Base-by-base conservation (phyloP, 1,140 invertebrate species). In the Tenebrio molitor region DNA sequence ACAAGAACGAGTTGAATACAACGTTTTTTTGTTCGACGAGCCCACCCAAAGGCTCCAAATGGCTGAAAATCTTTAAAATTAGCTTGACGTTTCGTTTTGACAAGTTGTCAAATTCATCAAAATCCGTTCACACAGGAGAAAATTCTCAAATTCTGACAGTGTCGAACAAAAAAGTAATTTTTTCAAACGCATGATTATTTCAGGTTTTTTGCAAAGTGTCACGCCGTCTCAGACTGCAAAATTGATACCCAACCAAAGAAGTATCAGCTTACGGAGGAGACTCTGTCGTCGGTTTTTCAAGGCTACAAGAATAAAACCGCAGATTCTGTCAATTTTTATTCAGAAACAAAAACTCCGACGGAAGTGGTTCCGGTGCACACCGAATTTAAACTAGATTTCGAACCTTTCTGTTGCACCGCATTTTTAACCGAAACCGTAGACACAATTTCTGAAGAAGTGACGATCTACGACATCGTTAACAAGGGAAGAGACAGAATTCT, bases 121-220 rank as follows among this genome's bases (percentile, higher is more conserved):
- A n/a, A n/a, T n/a, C n/a, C n/a, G n/a, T n/a, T n/a, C n/a, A n/a
- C n/a, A n/a, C n/a, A n/a, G n/a, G n/a, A n/a, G n/a, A n/a, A n/a
- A n/a, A n/a, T n/a, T n/a, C n/a, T n/a, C n/a, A n/a, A n/a, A n/a
- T n/a, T n/a, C n/a, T n/a, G n/a, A n/a, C n/a, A n/a, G n/a, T n/a
- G n/a, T n/a, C n/a, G n/a, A n/a, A n/a, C n/a, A n/a, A n/a, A n/a
- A n/a, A n/a, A n/a, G n/a, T n/a, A n/a, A n/a, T n/a, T n/a, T n/a
- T n/a, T n/a, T n/a, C 12, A 68, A 15, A 8, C 12, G 15, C 19
- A n/a, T n/a, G 23, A 64, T 36, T 19, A 34, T 72, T 70, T n/a
- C 21, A 76, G 75, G 15, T 76, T 72, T 65, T 42, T 72, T 14
- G 75, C 75, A 12, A 71, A 29, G 41, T 66, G 63, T 46, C 68